Evolutionary conservation across 53 echinoderm and acorn worm genomes (phyloP), one percentile per base, ranked within the genome.

Genomic region (Paelopatides confundens): DNA sequence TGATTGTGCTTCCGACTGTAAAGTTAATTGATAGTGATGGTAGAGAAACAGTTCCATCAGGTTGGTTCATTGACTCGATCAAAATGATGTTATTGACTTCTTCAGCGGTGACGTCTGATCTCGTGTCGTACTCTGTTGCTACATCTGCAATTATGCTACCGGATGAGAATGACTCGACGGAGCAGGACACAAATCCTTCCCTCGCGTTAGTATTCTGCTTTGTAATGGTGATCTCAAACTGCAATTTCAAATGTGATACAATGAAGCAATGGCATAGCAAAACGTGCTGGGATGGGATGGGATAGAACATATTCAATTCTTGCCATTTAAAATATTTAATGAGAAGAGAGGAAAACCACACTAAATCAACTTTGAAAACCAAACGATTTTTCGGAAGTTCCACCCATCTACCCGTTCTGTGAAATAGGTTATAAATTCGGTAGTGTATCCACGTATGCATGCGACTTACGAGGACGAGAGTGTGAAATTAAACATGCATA

Each of bases 121-220:
- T 24, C 23, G 39, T 46, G 46, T 74, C 74, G 74, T 23, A 74
- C 39, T 39, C 40, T 39, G 74, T 74, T 17, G 39, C 36, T 18
- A 74, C 74, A 40, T 74, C 74, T 18, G 74, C 74, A 24, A 46
- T 5, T 32, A 74, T 26, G 47, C 74, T 74, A 13, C 74, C 74
- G 13, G n/a, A 6, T 7, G 26, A 27, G 46, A 74, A 74, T 5
- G 74, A 74, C 2, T 3, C 1, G 24, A 74, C 74, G 29, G 21
- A 74, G 40, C 74, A 74, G 6, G 26, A 27, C 46, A 74, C 74
- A 11, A 46, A 74, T 3, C 74, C 74, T 4, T 21, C 74, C 46
- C 18, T 46, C 8, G 24, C 74, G 14, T 74, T 74, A 8, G 43
- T 74, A 21, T 74, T 74, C 37, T 40, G 74, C 14, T 74, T 74